These are phyloP conservation scores for Menidia menidia DNA, from an alignment of 2,797 vertebrate genomes.

Conservation along the genomic window DNA sequence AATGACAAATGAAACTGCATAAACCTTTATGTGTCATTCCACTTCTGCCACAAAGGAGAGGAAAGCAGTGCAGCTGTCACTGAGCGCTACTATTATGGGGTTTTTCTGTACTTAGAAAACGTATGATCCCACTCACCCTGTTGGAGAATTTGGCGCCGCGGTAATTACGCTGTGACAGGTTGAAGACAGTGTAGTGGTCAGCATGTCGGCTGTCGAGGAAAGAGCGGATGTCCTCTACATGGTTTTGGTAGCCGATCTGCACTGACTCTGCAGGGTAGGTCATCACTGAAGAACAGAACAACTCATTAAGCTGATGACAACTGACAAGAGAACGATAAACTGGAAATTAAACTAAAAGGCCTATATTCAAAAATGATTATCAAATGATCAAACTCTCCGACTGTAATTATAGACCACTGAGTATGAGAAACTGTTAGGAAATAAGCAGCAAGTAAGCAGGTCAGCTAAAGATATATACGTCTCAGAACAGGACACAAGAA, in stretches of 20 bases:
- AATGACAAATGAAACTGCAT: neutral
- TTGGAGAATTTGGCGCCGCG: constrained; percentile 98
- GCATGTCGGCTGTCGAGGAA: constrained; percentile 96
- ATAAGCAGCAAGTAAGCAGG: constrained; percentile 5
- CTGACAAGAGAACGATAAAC: neutral
- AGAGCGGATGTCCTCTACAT: constrained; percentile 96
- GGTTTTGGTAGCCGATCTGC: constrained; percentile 96
- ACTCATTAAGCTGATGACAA: too few relatives aligned
- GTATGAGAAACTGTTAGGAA: constrained; percentile 6
- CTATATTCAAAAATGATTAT: constrained; percentile 7
- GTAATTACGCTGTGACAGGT: constrained; percentile 96
- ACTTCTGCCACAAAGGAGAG: neutral
- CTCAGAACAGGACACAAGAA: neutral
- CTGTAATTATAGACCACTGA: too few relatives aligned
- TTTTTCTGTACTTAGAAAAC: neutral
- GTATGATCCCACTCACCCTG: constrained; percentile 85
- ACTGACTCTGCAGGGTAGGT: constrained; percentile 95
- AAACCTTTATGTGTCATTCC: neutral
- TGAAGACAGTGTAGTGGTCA: constrained; percentile 99
- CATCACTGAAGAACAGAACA: constrained; percentile 86
- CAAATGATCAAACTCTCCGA: neutral
- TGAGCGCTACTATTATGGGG: too few relatives aligned
- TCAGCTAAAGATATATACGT: constrained; percentile 2
- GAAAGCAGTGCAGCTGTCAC: neutral
- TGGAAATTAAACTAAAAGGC: constrained; percentile 6